Conservation (phyloP, 2,797 vertebrate species). For the Sphaeramia orbicularis region DNA sequence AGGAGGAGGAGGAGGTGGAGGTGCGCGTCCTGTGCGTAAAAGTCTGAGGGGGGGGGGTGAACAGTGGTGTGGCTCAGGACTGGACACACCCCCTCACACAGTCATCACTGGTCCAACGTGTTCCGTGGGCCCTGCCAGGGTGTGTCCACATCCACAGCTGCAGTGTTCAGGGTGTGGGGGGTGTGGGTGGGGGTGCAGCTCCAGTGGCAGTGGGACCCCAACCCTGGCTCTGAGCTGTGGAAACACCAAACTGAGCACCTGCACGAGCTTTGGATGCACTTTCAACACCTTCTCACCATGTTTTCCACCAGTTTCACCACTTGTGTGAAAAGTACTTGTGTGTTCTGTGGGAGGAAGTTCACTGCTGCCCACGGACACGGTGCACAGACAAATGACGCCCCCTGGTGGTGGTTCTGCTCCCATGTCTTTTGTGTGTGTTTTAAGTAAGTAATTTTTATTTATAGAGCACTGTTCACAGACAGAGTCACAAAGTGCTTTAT, state of each 20-base stretch:
- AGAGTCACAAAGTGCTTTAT: no score
- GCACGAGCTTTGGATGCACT: neutral
- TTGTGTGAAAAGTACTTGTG: neutral
- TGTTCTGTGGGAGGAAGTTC: neutral
- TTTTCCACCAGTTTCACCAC: no score
- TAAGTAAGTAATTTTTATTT: no score
- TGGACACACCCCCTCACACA: conserved; percentile 74
- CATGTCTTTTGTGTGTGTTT: accelerated
- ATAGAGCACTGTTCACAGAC: no score
- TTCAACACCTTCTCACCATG: neutral
- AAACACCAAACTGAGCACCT: neutral
- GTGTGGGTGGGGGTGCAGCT: no score
- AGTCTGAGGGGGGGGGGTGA: conserved; percentile 48
- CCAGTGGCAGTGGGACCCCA: no score
- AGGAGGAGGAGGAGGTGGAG: conserved; percentile 7
- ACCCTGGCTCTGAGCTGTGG: neutral
- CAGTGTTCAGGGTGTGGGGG: neutral
- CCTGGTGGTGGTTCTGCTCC: conserved; percentile 49
- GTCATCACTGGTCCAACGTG: conserved; percentile 82
- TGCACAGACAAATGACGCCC: conserved; percentile 46
- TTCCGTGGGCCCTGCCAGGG: conserved; percentile 73
- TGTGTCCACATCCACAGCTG: conserved; percentile 55
- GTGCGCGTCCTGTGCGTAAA: conserved; percentile 13
- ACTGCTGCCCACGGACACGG: neutral
- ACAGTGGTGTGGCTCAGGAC: conserved; percentile 40